Conservation (phyloP, 2,113 vertebrate genomes). For the Notechis scutatus region DNA sequence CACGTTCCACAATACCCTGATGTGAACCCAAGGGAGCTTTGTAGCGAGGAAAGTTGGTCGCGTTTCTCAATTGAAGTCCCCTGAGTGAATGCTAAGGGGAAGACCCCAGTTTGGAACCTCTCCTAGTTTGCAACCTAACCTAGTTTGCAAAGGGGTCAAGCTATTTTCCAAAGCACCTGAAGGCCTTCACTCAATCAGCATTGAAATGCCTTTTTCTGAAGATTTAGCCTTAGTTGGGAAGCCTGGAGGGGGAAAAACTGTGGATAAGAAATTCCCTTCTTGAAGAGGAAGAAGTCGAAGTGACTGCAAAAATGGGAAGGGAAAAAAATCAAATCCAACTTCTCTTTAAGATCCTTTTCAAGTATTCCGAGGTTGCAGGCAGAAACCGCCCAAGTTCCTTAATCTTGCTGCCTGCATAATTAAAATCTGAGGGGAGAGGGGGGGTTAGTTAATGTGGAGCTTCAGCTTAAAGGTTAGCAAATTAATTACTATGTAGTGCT, state of each 20-base stretch:
- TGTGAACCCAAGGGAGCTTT: neutral
- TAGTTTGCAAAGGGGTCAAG: too few relatives aligned
- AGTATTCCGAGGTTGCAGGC: neutral
- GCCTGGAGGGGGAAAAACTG: neutral
- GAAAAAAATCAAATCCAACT: neutral
- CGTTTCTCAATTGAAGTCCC: neutral
- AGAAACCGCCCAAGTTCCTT: neutral
- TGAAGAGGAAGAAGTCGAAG: neutral
- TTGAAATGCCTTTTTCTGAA: neutral
- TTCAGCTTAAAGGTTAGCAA: neutral
- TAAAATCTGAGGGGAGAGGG: neutral
- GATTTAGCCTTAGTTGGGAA: neutral
- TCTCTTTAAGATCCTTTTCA: neutral
- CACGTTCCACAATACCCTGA: neutral
- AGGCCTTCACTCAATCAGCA: neutral
- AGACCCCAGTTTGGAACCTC: too few relatives aligned
- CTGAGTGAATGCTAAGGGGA: neutral
- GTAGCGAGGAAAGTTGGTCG: rapidly evolving
- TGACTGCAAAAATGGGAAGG: neutral
- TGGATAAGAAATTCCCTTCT: neutral
- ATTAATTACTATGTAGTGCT: neutral
- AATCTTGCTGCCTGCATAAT: neutral
- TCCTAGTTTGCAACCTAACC: neutral
- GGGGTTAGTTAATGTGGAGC: neutral
- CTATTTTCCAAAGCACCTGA: too few relatives aligned